Conservation (phyloP, 2,113 vertebrate genomes). For the Equus quagga region DNA sequence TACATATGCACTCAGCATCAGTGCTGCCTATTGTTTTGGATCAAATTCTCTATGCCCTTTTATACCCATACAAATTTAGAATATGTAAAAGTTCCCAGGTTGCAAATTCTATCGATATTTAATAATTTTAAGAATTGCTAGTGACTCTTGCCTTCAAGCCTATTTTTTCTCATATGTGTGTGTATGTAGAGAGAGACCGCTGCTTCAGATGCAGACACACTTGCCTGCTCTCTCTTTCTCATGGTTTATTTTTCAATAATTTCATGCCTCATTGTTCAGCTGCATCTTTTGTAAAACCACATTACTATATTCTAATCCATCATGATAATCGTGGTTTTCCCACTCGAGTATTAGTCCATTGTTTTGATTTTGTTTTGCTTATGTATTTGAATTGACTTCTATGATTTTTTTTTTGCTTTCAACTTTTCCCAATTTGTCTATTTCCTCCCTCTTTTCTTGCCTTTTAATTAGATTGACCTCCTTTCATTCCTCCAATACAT, state of each 20-base stretch:
- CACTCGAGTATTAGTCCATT: not conserved
- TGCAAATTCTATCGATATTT: not conserved
- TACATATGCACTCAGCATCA: not conserved
- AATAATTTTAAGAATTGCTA: not conserved
- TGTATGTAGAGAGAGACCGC: too few species aligned
- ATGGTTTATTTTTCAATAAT: too few species aligned
- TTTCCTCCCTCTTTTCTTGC: too few species aligned
- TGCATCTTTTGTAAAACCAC: not conserved
- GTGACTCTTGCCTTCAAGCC: not conserved
- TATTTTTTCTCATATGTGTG: not conserved
- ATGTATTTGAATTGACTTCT: not conserved
- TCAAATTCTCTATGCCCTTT: not conserved
- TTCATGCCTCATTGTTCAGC: not conserved
- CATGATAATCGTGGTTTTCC: not conserved
- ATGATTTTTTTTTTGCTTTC: too few species aligned
- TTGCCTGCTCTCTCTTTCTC: too few species aligned
- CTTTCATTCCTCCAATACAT: too few species aligned
- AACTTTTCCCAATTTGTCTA: too few species aligned
- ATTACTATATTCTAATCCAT: not conserved
- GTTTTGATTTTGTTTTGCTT: not conserved
- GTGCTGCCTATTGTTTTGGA: not conserved
- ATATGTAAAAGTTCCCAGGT: not conserved
- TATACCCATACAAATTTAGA: not conserved
- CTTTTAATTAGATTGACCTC: too few species aligned
- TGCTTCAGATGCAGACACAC: too few species aligned